These are phyloP conservation scores for Toxotes lorentzi DNA, from an alignment of 2,797 vertebrate species.

Conservation along the genomic window DNA sequence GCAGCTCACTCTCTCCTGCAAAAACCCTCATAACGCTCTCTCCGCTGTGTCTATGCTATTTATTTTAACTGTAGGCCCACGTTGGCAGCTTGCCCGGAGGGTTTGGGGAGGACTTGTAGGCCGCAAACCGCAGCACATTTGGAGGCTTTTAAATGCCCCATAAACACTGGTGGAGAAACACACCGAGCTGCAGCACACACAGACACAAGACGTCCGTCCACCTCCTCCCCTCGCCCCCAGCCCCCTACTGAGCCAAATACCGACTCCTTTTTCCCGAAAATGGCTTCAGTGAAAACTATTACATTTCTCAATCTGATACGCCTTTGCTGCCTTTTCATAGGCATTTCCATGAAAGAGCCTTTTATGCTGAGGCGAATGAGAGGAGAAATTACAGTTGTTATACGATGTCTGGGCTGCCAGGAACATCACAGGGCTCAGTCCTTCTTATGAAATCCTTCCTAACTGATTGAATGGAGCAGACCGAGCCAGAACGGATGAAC, in stretches of 20 bases:
- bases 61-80: slow-evolving; percentile 57
- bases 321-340: slow-evolving; percentile 54
- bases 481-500: slow-evolving; percentile 28
- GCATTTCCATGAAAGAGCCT: slow-evolving; percentile 72
- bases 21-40: slow-evolving; percentile 40
- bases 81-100: slow-evolving; percentile 58
- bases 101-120: slow-evolving; percentile 67
- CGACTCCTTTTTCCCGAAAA: slow-evolving; percentile 63
- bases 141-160: slow-evolving; percentile 76
- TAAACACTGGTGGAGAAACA: slow-evolving; percentile 76
- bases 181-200: slow-evolving; percentile 61
- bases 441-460: slow-evolving; percentile 62
- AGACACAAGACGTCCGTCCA: slow-evolving; percentile 46
- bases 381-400: slow-evolving; percentile 70
- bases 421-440: slow-evolving; percentile 58
- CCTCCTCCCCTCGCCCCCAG: neutral
- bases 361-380: slow-evolving; percentile 65
- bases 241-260: slow-evolving; percentile 28
- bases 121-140: slow-evolving; percentile 79
- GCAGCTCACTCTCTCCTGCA: slow-evolving; percentile 43
- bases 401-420: slow-evolving; percentile 46
- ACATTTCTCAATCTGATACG: slow-evolving; percentile 72
- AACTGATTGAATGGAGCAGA: slow-evolving; percentile 49
- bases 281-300: slow-evolving; percentile 70
- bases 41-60: slow-evolving; percentile 52